phyloP scores from a whole-genome alignment of 1,140 invertebrate genomes.

The Drosophila ficusphila region DNA sequence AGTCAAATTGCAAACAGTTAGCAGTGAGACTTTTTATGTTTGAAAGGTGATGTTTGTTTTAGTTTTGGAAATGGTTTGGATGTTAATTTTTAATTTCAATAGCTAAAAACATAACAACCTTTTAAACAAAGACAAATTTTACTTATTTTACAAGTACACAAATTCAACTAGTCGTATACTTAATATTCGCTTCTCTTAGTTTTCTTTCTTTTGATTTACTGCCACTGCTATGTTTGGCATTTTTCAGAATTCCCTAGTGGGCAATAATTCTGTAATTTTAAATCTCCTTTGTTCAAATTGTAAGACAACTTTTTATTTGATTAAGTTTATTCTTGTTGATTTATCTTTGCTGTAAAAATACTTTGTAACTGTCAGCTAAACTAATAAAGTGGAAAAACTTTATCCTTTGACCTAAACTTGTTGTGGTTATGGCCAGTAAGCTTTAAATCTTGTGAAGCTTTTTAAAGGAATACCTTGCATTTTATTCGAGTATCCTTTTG shows the following conservation, averaged over 20 bases:
- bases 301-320: not conserved
- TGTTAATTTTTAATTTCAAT: too few species aligned
- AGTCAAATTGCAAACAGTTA: not conserved
- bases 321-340: slow-evolving; percentile 2
- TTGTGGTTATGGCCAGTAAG: not conserved
- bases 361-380: not conserved
- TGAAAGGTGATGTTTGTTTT: too few species aligned
- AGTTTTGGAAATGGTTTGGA: not conserved
- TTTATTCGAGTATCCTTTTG: not conserved
- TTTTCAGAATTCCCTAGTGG: not conserved
- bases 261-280: not conserved
- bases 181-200: not conserved
- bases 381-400: not conserved
- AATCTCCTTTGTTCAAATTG: not conserved
- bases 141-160: too few species aligned
- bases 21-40: not conserved
- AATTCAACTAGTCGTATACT: not conserved
- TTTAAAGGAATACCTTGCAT: slow-evolving; percentile 13
- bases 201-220: not conserved
- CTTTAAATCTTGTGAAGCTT: slow-evolving; percentile 9
- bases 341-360: not conserved
- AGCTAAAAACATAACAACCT: too few species aligned
- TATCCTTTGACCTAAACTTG: not conserved
- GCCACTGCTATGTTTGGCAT: too few species aligned
- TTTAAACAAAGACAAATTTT: too few species aligned